Base-by-base conservation (phyloP, 1,140 invertebrate genomes). In the Zaprionus nigranus region DNA sequence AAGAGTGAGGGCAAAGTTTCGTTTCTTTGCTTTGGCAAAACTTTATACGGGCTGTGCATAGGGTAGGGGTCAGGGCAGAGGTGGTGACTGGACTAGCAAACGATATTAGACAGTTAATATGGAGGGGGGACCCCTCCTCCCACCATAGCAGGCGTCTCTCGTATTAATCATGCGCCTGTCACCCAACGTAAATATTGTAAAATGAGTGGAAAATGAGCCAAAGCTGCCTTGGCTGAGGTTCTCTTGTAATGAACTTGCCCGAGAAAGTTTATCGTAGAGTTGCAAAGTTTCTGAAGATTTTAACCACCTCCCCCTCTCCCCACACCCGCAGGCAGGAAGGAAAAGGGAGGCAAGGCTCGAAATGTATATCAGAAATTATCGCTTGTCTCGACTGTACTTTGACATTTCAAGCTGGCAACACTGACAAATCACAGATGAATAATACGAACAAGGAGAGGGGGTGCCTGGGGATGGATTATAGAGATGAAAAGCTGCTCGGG, bases 131-230 rank as follows among this genome's bases (percentile, higher is more conserved):
- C 5, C 2, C 57, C 64, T 78, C 60, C 75, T 86, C 46, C 6
- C 1, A 13, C 5, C 3, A 54, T 28, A 56, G 22, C 57, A 70
- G 60, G 46, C 46, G 11, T 12, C 69, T 12, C 72, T 60, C 68
- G 78, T 88, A 90, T 88, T 88, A 88, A 88, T 88, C 85, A 88
- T 77, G 72, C 69, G 69, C 81, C 85, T 88, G 85, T 88, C 85
- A 88, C 81, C 81, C 84, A 84, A 49, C 69, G 81, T 88, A 84
- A 88, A 88, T 88, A 88, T 88, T 86, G 68, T 82, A 88, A 88
- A 90, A 72, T 76, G 72, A 81, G 78, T 90, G 78, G 71, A 78
- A 90, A 88, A 84, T 76, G 75, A 65, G 75, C 51, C 49, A 56
- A 84, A 75, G 82, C 75, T 79, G 80, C 54, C 57, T 26, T 51